phyloP scores from a whole-genome alignment of 2,113 vertebrate species.

The Pangasianodon hypophthalmus region DNA sequence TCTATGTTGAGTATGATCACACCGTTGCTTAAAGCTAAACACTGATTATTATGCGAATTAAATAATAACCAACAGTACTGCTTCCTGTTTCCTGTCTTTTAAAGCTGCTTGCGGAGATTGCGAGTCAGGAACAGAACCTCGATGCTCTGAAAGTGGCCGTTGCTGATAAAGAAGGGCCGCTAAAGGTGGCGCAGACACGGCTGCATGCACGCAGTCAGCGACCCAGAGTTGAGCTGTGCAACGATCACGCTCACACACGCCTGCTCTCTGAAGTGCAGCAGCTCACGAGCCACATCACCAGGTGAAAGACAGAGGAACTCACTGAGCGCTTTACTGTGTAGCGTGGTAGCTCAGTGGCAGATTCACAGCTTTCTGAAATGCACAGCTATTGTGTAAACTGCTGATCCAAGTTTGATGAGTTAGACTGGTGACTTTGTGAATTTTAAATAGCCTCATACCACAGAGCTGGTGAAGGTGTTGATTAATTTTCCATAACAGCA shows the following conservation, averaged over 20 bases:
- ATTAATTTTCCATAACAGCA: neutral
- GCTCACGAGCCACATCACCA: constrained; percentile 74
- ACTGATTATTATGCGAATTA: neutral
- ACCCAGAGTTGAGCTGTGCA: constrained; percentile 83
- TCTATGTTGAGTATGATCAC: neutral
- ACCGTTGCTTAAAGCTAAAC: neutral
- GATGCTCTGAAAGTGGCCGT: constrained; percentile 77
- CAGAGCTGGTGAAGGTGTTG: neutral
- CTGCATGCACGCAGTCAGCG: constrained; percentile 75
- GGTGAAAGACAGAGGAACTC: constrained; percentile 60
- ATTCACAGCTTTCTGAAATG: too few species aligned
- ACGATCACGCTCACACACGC: constrained; percentile 74
- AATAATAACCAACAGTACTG: neutral
- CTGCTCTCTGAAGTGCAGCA: constrained; percentile 81
- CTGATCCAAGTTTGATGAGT: neutral
- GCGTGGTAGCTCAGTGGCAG: neutral
- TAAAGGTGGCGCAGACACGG: constrained; percentile 79
- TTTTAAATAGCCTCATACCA: neutral
- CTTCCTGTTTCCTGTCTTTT: constrained; percentile 4
- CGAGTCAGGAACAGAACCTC: constrained; percentile 80
- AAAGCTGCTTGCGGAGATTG: constrained; percentile 82
- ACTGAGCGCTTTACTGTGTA: neutral
- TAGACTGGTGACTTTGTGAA: neutral
- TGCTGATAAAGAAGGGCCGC: constrained; percentile 73
- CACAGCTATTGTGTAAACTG: neutral